Percentiles rank a stretch among this genome's conserved stretches.
These are phyloP conservation scores for Mesodorylaimus sp. DNA, from an alignment of 2,888 invertebrate genomes.

Conservation along the genomic window DNA sequence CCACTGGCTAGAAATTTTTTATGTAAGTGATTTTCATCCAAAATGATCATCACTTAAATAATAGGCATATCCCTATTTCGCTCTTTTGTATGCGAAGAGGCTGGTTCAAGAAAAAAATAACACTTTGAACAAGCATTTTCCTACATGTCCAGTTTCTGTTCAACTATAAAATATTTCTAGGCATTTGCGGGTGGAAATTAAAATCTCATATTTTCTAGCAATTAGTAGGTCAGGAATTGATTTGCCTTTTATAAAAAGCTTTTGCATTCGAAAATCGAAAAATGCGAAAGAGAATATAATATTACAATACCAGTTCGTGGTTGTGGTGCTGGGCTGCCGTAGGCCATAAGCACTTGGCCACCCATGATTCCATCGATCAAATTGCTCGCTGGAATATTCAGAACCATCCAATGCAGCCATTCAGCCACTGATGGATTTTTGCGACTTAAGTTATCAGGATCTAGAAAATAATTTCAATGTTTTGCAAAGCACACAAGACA, in stretches of 20 bases:
- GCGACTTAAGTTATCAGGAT: constrained; percentile 28
- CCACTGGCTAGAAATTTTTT: no score
- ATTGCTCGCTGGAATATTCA: constrained; percentile 28
- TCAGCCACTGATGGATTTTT: constrained; percentile 29
- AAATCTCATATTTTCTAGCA: no score
- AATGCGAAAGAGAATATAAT: not conserved
- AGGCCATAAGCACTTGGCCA: constrained; percentile 15
- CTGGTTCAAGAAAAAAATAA: no score
- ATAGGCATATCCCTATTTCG: no score
- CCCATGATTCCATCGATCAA: constrained; percentile 29
- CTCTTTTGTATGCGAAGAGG: no score
- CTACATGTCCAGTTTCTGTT: not conserved
- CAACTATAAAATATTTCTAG: not conserved
- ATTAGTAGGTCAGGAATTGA: no score
- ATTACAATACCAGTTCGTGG: constrained; percentile 28
- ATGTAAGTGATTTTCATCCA: no score
- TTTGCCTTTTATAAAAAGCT: no score
- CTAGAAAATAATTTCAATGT: constrained; percentile 13
- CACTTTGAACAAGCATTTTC: not conserved
- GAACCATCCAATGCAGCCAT: constrained; percentile 29
- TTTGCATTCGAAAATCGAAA: not conserved
- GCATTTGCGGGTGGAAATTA: no score
- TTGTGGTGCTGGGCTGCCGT: constrained; percentile 23
- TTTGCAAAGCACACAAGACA: not conserved
- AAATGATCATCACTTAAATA: no score